Percentiles rank a stretch among this genome's conserved stretches.
Evolutionary conservation across 2,797 vertebrate species (phyloP).

Genomic region (Dromococcyx pavoninus): DNA sequence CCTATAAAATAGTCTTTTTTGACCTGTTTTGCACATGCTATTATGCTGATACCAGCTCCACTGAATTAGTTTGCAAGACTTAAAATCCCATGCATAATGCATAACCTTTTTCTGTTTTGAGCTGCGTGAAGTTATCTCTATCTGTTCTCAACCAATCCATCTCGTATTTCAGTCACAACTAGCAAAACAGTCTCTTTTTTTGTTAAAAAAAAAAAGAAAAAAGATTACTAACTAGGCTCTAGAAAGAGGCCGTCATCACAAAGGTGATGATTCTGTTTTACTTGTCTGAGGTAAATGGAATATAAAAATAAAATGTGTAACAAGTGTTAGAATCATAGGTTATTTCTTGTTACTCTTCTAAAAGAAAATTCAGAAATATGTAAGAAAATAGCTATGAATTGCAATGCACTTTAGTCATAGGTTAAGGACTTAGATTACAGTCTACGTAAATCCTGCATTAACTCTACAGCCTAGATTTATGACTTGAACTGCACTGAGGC

Average conservation of each 20-base stretch:
- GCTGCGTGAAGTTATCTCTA: fast-evolving
- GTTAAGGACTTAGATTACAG: not conserved
- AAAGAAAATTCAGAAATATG: not conserved
- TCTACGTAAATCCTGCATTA: not conserved
- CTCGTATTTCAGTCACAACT: not conserved
- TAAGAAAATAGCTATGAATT: not conserved
- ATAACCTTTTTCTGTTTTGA: not conserved
- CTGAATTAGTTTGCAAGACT: not conserved
- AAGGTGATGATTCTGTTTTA: not conserved
- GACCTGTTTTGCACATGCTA: not conserved
- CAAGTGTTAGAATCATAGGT: not conserved
- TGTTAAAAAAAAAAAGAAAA: not conserved
- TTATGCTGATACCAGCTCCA: not conserved
- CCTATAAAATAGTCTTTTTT: not conserved
- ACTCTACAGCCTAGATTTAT: not conserved
- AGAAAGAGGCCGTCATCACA: not conserved
- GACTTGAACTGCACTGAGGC: not conserved
- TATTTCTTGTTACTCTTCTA: not conserved
- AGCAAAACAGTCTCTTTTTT: not conserved
- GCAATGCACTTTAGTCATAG: not conserved
- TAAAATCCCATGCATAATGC: not conserved
- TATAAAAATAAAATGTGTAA: not conserved
- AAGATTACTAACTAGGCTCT: not conserved
- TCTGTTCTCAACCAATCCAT: not conserved
- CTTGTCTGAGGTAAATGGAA: not conserved